Base-by-base conservation (phyloP, 2,113 vertebrate genomes). In the Saccopteryx bilineata region DNA sequence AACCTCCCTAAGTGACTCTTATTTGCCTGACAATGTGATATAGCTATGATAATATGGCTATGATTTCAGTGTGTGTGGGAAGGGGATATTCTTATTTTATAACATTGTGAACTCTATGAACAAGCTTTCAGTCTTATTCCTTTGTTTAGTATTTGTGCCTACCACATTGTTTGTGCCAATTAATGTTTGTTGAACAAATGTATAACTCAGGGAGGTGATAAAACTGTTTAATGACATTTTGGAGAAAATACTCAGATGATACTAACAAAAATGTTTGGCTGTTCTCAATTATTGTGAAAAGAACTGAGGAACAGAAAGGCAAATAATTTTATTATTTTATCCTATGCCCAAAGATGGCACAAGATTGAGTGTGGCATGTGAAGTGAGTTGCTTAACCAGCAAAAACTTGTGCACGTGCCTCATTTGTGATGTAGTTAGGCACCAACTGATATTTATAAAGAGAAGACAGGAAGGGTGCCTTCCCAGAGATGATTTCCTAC, bases 181-280 rank as follows among this genome's bases (percentile, higher is more conserved):
- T 92, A 84, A 86, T 94, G 39, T 92, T 93, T 91, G 65, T 87
- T 82, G 58, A 94, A 63, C 89, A 11, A 72, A 74, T 65, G 60
- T 84, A 15, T 78, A 82, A 85, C 19, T 96, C 56, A 83, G 79
- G 68, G 54, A 96, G 71, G 5, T 66, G 8, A 81, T 68, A 75
- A 92, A 95, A 89, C 23, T 24, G 13, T 87, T 91, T 33, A 78
- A 1, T 96, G 75, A 63, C 52, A 72, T 92, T 93, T 94, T 52
- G 31, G 48, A 65, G 19, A 65, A 83, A 80, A 71, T 89, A 58
- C 13, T 28, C n/a, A 61, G 60, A 81, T 50, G 48, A 66, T 71
- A 33, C 39, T 71, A 88, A 58, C 26, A 78, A 52, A 89, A 61
- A 28, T 66, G 12, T 48, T 88, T 72, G 58, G 15, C 9, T 60